Evolutionary conservation across 92 coral and sea anemone species (phyloP).

Genomic region (Phenganax subtilis): DNA sequence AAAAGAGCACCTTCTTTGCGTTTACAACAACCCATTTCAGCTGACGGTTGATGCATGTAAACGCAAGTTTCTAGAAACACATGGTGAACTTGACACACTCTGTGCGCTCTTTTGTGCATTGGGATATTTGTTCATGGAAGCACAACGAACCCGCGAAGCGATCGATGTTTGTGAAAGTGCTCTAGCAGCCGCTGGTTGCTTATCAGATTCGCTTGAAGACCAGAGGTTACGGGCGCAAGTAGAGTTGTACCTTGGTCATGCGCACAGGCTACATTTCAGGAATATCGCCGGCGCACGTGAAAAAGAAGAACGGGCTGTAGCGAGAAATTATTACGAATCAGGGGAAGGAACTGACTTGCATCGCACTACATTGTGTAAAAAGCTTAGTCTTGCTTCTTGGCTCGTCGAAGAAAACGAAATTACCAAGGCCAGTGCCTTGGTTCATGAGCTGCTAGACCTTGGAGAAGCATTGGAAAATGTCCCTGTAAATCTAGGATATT

Average conservation of each 20-base stretch:
- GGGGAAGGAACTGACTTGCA: conserved; percentile 1
- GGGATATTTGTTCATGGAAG: background rate
- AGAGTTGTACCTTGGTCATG: conserved; percentile 1
- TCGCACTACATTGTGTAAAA: background rate
- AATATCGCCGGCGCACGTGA: background rate
- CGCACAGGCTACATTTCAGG: background rate
- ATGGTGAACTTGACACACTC: background rate
- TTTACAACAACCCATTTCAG: background rate
- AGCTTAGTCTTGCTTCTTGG: conserved; percentile 10
- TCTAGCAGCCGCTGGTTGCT: conserved; percentile 12
- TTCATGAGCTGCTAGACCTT: background rate
- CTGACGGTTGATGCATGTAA: conserved; percentile 14
- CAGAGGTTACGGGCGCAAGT: background rate
- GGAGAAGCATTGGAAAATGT: background rate
- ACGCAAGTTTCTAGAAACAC: background rate
- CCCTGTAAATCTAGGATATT: background rate
- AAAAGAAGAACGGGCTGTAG: background rate
- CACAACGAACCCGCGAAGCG: conserved; percentile 12
- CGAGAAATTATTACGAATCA: conserved; percentile 4
- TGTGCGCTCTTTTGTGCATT: background rate
- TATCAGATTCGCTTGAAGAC: background rate
- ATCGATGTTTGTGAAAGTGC: conserved; percentile 7
- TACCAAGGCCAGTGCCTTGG: background rate
- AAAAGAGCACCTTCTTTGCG: background rate
- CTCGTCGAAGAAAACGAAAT: conserved; percentile 10